Percentiles rank a stretch among this genome's conserved stretches.
Conservation (phyloP, 2,888 invertebrate genomes). For the Eumacrocentrus americanus region DNA sequence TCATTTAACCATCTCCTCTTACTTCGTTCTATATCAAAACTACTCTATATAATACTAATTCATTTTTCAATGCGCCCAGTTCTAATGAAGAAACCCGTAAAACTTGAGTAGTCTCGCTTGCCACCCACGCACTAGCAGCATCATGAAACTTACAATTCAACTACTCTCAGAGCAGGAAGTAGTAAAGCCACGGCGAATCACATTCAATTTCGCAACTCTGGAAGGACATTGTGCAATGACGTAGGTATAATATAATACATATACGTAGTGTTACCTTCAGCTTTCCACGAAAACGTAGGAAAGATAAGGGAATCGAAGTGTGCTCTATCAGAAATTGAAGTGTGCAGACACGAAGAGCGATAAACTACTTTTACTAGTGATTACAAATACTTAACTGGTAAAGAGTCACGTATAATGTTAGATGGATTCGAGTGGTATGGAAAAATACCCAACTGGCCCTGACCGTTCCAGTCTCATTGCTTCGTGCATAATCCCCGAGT, state of each 20-base stretch:
- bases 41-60: too few relatives aligned
- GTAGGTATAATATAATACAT: too few relatives aligned
- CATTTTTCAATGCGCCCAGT: too few relatives aligned
- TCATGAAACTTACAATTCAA: neutral
- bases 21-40: too few relatives aligned
- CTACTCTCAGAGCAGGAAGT: neutral
- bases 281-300: too few relatives aligned
- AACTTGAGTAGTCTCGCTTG: neutral
- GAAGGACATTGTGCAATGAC: too few relatives aligned
- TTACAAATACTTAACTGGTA: too few relatives aligned
- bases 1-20: neutral
- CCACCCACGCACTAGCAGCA: neutral
- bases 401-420: neutral
- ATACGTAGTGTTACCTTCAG: too few relatives aligned
- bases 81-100: neutral
- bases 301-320: too few relatives aligned
- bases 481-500: constrained; percentile 26
- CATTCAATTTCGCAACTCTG: neutral
- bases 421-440: constrained; percentile 13
- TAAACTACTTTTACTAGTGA: too few relatives aligned
- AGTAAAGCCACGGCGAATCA: neutral
- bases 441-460: constrained; percentile 39
- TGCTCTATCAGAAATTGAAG: too few relatives aligned
- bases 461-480: constrained; percentile 50
- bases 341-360: too few relatives aligned